Evolutionary conservation across 1,140 invertebrate species (phyloP).

Genomic region (Propsilocerus akamusi): DNA sequence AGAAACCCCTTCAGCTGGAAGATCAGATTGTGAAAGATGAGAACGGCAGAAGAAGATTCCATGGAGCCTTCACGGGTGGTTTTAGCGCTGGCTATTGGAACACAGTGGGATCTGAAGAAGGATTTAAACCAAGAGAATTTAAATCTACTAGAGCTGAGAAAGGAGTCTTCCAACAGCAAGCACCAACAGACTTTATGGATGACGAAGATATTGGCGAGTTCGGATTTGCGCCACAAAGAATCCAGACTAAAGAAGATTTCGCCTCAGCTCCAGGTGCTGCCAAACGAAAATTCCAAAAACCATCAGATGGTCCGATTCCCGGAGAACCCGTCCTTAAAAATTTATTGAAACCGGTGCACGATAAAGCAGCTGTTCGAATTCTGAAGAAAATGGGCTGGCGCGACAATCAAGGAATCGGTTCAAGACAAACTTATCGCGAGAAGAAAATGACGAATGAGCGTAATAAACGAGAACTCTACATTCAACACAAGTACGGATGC

Average conservation of each 20-base stretch:
- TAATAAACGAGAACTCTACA: conserved; percentile 18
- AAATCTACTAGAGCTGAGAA: conserved; percentile 70
- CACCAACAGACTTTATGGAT: conserved; percentile 95
- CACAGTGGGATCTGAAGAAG: conserved; percentile 88
- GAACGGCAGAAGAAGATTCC: conserved; percentile 80
- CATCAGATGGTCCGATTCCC: conserved; percentile 50
- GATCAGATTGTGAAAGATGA: conserved; percentile 84
- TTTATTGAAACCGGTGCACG: conserved; percentile 57
- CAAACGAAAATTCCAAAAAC: conserved; percentile 26
- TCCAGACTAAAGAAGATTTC: conserved; percentile 58
- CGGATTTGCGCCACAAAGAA: conserved; percentile 74
- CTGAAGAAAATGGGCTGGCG: conserved; percentile 80
- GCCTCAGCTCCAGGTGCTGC: conserved; percentile 28
- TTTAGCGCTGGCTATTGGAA: conserved; percentile 98
- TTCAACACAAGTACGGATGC: conserved; percentile 17
- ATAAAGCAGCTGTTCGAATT: conserved; percentile 75
- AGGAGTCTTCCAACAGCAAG: conserved; percentile 29
- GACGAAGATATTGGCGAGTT: conserved; percentile 89
- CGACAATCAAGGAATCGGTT: conserved; percentile 79
- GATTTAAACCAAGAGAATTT: conserved; percentile 82
- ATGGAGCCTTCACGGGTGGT: conserved; percentile 97
- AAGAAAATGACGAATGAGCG: conserved; percentile 13
- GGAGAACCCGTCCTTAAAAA: conserved; percentile 59
- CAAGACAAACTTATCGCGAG: conserved; percentile 36
- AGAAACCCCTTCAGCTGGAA: conserved; percentile 63